Base-by-base conservation (phyloP, 2,113 vertebrate genomes). In the Nettapus auritus region DNA sequence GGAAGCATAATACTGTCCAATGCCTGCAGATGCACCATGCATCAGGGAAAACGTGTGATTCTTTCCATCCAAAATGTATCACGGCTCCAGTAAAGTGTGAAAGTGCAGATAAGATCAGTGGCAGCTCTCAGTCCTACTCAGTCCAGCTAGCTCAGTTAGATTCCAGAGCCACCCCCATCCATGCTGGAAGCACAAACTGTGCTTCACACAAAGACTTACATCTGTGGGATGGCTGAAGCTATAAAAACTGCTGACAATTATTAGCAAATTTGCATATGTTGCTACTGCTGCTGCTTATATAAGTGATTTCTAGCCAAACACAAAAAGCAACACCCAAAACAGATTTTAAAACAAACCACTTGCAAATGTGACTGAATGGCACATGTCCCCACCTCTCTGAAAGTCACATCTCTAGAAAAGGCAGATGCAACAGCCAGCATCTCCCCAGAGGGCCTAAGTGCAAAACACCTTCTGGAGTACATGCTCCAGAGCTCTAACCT, bases 191-290 rank as follows among this genome's bases (percentile, higher is more conserved):
- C 42, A 93, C 92, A 96, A 15, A 2, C 78, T 96, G 90, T 95
- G 71, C 94, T 91, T 86, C 86, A 56, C 53, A 60, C 88, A 91
- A 86, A 95, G 94, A 71, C 95, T 88, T 91, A 87, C 86, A 96
- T 89, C 93, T 94, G 88, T 84, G 91, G 89, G 91, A 97, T 85
- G 96, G 91, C 92, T 95, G 93, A 91, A 95, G 93, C 95, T 97
- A 96, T 97, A 96, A 96, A 97, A 97, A 97, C 84, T 91, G 87
- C 94, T 97, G 92, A 95, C 86, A 96, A 86, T 90, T 95, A 96
- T 89, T 90, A 97, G 89, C 31, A 50, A 83, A 94, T 97, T 73
- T 97, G 91, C 93, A 92, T 94, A 90, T 94, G 90, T 88, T 96
- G 86, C 88, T 91, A 76, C 88, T 94, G 90, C 85, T 96, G 94